phyloP scores from a whole-genome alignment of 2,797 vertebrate genomes.

The Gymnodraco acuticeps region DNA sequence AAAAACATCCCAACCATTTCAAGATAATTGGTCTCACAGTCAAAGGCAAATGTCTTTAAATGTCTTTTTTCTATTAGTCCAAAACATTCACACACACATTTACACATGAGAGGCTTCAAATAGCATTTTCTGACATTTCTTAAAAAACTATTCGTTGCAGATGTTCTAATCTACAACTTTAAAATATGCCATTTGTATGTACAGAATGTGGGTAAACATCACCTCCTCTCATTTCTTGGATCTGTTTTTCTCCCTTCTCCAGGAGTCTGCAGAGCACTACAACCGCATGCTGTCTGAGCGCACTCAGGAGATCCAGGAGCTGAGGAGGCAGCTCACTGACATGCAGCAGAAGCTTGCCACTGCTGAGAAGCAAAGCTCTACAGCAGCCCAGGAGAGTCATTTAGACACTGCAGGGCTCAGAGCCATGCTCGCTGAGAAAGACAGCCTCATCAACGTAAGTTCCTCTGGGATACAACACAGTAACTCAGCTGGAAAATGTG shows the following conservation, averaged over 20 bases:
- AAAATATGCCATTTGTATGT: not conserved
- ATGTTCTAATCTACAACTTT: not conserved
- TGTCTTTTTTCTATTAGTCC: too few relatives aligned
- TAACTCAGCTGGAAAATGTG: conserved; percentile 34
- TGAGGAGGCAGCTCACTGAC: conserved; percentile 82
- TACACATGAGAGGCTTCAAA: too few relatives aligned
- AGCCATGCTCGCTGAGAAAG: conserved; percentile 82
- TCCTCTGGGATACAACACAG: conserved; percentile 49
- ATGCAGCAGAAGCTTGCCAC: conserved; percentile 75
- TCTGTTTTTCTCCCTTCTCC: conserved; percentile 10
- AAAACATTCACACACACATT: too few relatives aligned
- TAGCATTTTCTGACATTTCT: too few relatives aligned
- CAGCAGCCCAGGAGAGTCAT: conserved; percentile 75
- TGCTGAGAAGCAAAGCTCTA: conserved; percentile 74
- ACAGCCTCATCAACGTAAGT: conserved; percentile 84
- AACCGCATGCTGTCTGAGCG: conserved; percentile 81
- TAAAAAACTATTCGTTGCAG: too few relatives aligned
- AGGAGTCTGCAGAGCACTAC: conserved; percentile 85
- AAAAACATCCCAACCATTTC: too few relatives aligned
- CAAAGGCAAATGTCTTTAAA: too few relatives aligned
- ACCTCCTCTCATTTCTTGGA: not conserved
- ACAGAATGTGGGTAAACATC: not conserved
- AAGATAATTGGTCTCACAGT: too few relatives aligned
- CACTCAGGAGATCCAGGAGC: conserved; percentile 82
- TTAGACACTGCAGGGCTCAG: conserved; percentile 79